Percentiles rank a stretch among this genome's conserved stretches.
Evolutionary conservation across 2,113 vertebrate species (phyloP).

Genomic region (Menidia beryllina): DNA sequence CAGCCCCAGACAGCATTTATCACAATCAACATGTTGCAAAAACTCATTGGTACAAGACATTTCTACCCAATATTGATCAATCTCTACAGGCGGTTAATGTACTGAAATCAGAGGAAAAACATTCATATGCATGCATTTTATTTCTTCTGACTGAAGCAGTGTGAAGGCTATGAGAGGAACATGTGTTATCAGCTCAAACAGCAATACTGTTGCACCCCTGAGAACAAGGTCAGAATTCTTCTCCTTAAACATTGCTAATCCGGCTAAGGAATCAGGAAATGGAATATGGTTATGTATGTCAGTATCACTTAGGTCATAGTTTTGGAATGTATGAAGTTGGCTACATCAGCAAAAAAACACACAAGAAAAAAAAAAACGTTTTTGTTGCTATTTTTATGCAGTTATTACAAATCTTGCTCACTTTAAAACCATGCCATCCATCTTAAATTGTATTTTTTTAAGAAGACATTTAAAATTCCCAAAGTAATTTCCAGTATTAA

Average conservation of each 20-base stretch:
- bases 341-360: slow-evolving; percentile 7
- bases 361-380: not conserved
- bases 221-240: slow-evolving; percentile 5
- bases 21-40: slow-evolving; percentile 56
- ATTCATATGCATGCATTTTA: not conserved
- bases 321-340: slow-evolving; percentile 29
- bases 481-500: not conserved
- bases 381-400: not conserved
- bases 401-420: not conserved
- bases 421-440: not conserved
- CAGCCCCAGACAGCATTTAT: slow-evolving; percentile 66
- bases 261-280: slow-evolving; percentile 45
- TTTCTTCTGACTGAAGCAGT: slow-evolving; percentile 3
- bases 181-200: slow-evolving; percentile 1
- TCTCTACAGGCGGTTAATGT: slow-evolving; percentile 39
- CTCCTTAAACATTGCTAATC: slow-evolving; percentile 6
- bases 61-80: slow-evolving; percentile 34
- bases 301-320: slow-evolving; percentile 31
- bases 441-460: no score
- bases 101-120: slow-evolving; percentile 7
- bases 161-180: slow-evolving; percentile 14
- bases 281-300: slow-evolving; percentile 31
- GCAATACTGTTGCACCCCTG: not conserved
- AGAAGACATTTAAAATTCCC: not conserved
- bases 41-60: slow-evolving; percentile 48